phyloP scores from a whole-genome alignment of 2,797 vertebrate genomes.

The Pitangus sulphuratus region DNA sequence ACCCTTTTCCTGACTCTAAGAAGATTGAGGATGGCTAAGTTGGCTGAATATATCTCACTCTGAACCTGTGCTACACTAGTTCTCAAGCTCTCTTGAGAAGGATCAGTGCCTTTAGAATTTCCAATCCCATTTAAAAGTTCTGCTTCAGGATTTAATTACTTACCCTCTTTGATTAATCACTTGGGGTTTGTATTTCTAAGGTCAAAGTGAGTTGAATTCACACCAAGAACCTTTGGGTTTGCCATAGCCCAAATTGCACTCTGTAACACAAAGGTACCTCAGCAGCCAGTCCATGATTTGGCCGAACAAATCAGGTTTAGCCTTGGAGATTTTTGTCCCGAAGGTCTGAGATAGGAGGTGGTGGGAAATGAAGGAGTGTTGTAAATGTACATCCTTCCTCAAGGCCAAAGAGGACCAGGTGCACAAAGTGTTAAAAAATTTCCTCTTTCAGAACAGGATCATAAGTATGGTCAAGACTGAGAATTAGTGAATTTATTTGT shows the following conservation, averaged over 20 bases:
- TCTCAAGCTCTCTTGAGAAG: neutral
- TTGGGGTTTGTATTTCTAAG: neutral
- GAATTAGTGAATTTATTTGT: neutral
- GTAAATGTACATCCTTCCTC: neutral
- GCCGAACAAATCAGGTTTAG: neutral
- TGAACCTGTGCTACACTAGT: neutral
- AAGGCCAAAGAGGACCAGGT: neutral
- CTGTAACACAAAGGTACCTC: neutral
- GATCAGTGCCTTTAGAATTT: neutral
- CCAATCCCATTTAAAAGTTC: neutral
- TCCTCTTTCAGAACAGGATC: neutral
- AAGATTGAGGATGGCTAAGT: neutral
- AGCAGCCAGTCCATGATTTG: neutral
- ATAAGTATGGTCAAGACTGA: neutral
- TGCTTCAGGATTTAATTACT: neutral
- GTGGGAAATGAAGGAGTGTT: neutral
- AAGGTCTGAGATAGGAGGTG: neutral
- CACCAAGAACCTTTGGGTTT: neutral
- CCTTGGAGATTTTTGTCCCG: neutral
- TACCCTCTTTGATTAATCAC: neutral
- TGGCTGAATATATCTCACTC: neutral
- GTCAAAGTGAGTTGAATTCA: neutral
- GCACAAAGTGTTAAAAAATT: neutral
- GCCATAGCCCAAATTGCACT: fast-evolving
- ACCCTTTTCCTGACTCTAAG: neutral